Percentiles rank a stretch among this genome's conserved stretches.
phyloP scores from a whole-genome alignment of 2,888 invertebrate genomes.

The Neocrepidodera transversa region DNA sequence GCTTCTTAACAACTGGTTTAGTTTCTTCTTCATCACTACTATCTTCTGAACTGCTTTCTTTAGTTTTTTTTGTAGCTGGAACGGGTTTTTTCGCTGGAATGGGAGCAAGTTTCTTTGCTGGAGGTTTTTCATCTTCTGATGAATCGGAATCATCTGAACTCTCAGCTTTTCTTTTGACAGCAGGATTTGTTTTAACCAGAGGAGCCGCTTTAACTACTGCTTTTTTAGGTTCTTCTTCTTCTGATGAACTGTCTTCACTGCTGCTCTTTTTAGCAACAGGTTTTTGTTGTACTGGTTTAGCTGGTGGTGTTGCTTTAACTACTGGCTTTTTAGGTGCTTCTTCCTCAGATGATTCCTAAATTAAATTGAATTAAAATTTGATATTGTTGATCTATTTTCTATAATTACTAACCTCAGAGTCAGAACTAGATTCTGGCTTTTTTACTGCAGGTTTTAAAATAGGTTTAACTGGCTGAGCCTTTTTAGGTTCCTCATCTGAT shows the following conservation, averaged over 20 bases:
- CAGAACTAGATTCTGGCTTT: conserved; percentile 21
- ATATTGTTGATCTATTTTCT: not conserved
- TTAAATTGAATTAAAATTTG: not conserved
- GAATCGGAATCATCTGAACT: conserved; percentile 38
- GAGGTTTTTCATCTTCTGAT: conserved; percentile 37
- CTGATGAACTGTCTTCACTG: conserved; percentile 43
- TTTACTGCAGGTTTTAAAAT: conserved; percentile 45
- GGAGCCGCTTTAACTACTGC: conserved; percentile 33
- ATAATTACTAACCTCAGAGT: conserved; percentile 25
- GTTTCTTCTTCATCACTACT: conserved; percentile 19
- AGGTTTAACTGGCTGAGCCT: conserved; percentile 28
- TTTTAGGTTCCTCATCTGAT: conserved; percentile 35
- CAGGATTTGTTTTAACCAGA: conserved; percentile 12
- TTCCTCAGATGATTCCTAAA: conserved; percentile 22
- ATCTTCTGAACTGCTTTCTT: conserved; percentile 29
- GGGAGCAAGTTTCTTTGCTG: conserved; percentile 21
- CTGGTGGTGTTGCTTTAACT: conserved; percentile 8
- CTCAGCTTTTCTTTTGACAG: conserved; percentile 27
- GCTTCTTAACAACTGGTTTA: conserved; percentile 38
- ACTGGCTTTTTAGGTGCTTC: conserved; percentile 22
- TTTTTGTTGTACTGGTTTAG: conserved; percentile 10
- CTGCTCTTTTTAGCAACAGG: conserved; percentile 34
- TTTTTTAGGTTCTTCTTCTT: conserved; percentile 43
- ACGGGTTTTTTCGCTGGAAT: conserved; percentile 26
- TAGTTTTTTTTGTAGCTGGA: conserved; percentile 19